Percentiles rank a stretch among this genome's conserved stretches.
phyloP scores from a whole-genome alignment of 2,888 invertebrate species.

The Noctua janthe region DNA sequence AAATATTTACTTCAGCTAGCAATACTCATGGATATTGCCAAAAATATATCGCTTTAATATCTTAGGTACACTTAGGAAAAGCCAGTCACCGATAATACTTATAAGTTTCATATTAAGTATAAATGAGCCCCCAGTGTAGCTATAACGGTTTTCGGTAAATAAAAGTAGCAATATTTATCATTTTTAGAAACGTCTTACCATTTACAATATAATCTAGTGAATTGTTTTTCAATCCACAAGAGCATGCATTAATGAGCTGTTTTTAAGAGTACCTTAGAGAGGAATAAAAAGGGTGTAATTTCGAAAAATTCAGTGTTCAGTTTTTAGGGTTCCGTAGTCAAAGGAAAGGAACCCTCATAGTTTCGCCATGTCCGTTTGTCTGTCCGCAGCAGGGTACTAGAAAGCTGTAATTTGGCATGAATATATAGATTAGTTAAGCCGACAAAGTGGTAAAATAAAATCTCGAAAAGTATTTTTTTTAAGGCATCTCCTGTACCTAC shows the following conservation, averaged over 20 bases:
- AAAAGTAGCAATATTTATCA: background rate
- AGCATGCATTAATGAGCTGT: conserved; percentile 15
- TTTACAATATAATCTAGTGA: conserved; percentile 9
- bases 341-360: too few relatives aligned
- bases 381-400: too few relatives aligned
- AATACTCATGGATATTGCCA: conserved; percentile 43
- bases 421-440: too few relatives aligned
- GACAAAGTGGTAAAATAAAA: too few relatives aligned
- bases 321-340: background rate
- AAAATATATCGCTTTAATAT: conserved; percentile 55
- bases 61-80: conserved; percentile 35
- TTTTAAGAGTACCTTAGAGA: background rate
- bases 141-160: conserved; percentile 18
- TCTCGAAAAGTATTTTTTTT: too few relatives aligned
- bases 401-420: too few relatives aligned
- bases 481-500: too few relatives aligned
- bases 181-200: background rate
- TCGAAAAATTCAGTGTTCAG: background rate
- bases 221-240: conserved; percentile 7
- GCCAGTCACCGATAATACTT: conserved; percentile 21
- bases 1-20: conserved; percentile 41
- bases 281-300: background rate
- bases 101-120: conserved; percentile 44
- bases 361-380: too few relatives aligned
- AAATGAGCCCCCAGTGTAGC: conserved; percentile 14